Base-by-base conservation (phyloP, 2,113 vertebrate species). In the Synchiropus splendidus region DNA sequence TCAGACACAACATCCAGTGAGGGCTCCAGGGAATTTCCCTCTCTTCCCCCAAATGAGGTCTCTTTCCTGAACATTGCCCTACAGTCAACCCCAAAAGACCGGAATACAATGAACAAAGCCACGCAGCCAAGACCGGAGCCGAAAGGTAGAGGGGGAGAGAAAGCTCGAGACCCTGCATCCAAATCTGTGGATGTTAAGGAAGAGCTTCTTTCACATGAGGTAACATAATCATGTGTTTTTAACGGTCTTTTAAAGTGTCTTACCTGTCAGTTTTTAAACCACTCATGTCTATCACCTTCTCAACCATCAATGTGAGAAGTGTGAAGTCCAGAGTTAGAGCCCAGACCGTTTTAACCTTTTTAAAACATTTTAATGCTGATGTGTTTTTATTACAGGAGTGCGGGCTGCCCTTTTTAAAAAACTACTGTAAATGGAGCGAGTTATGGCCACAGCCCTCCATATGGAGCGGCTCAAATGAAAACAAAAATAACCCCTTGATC, bases 251-350 rank as follows among this genome's bases (percentile, higher is more conserved):
- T 41, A 35, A 16, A 10, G 36, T 37, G 12, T 16, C 18, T 14
- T 36, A 44, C 21, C 12, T 52, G 40, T 44, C 9, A 3, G 12
- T 42, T 51, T 39, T 45, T 39, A 34, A 15, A 10, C 16, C 35
- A 51, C 21, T 44, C 21, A 44, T 44, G 39, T 43, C 40, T 2
- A 9, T 52, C 16, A 52, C 13, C 17, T 14, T 45, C 18, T 54
- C 42, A 10, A 54, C 51, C 13, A 42, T 51, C 0, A 51, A 42
- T 51, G 56, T 51, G 37, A 60, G 33, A 37, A 52, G 49, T 17
- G 39, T 59, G 31, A 60, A 33, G 57, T 48, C 44, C 0, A 16
- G 36, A 42, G 32, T 53, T 18, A 48, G 44, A 60, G 49, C 49
- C 4, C 48, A 51, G 2, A 46, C 4, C 10, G 14, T 51, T 30